These are phyloP conservation scores for Megalonaias nervosa DNA, from an alignment of 1,140 invertebrate species.

Conservation along the genomic window DNA sequence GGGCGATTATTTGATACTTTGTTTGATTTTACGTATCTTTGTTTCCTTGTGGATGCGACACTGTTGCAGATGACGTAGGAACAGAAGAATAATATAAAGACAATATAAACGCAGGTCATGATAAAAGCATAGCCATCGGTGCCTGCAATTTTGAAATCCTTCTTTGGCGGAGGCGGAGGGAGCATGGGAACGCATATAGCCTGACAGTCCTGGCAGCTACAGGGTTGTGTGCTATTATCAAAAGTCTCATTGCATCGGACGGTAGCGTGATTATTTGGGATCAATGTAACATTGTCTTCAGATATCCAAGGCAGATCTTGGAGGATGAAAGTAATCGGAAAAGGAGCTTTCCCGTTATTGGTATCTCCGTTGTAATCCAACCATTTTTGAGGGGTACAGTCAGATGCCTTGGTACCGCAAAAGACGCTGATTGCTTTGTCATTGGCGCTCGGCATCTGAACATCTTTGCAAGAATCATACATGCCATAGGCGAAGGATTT, in stretches of 20 bases:
- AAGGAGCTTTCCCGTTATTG: conserved; percentile 82
- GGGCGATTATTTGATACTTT: too few relatives aligned
- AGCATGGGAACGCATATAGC: conserved; percentile 83
- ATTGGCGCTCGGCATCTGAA: conserved; percentile 84
- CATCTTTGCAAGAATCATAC: conserved; percentile 87
- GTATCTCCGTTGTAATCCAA: conserved; percentile 79
- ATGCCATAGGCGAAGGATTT: conserved; percentile 81
- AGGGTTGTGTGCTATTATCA: conserved; percentile 79
- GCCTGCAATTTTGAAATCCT: conserved; percentile 80
- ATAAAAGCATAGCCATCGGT: conserved; percentile 84
- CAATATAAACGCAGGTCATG: conserved; percentile 84
- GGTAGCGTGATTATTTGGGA: conserved; percentile 77
- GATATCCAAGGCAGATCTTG: conserved; percentile 28
- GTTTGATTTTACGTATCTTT: too few relatives aligned
- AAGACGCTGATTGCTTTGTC: conserved; percentile 82
- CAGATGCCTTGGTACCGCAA: conserved; percentile 79
- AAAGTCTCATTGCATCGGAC: conserved; percentile 80
- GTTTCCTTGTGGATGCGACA: too few relatives aligned
- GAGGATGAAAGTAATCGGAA: conserved; percentile 82
- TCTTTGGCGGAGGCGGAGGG: conserved; percentile 77
- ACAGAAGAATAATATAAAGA: conserved; percentile 64
- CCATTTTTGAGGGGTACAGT: conserved; percentile 61
- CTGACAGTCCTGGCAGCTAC: conserved; percentile 92
- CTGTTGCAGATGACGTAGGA: conserved; percentile 63
- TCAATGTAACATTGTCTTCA: conserved; percentile 67